phyloP scores from a whole-genome alignment of 2,113 vertebrate genomes.

The human region DNA sequence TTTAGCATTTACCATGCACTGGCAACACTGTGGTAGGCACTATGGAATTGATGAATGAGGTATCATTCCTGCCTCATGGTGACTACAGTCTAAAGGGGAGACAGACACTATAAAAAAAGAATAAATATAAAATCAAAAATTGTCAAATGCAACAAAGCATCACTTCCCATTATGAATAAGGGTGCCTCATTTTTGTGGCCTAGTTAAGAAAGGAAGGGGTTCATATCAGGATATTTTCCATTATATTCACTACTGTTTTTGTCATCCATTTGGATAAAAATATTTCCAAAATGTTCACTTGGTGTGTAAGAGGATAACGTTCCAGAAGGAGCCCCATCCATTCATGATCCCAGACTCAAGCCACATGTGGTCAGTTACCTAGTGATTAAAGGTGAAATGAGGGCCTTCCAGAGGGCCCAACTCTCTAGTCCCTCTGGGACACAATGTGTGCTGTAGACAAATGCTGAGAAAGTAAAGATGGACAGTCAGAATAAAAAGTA shows the following conservation, averaged over 20 bases:
- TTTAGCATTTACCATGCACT: neutral
- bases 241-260: neutral
- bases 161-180: neutral
- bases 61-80: neutral
- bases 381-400: no score
- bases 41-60: neutral
- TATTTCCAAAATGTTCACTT: neutral
- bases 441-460: neutral
- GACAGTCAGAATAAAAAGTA: neutral
- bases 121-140: neutral
- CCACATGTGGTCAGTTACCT: neutral
- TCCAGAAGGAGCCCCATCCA: neutral
- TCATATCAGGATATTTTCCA: neutral
- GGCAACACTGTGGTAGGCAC: neutral
- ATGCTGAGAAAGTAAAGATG: neutral
- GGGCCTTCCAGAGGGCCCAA: no score
- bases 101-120: neutral
- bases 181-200: neutral
- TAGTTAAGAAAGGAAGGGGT: neutral
- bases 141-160: neutral
- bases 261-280: neutral
- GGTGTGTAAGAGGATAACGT: neutral
- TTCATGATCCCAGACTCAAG: neutral
- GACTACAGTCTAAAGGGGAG: neutral
- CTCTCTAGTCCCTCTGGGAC: neutral